Evolutionary conservation across 2,888 invertebrate species (phyloP), one percentile per base, ranked within the genome.

Genomic region (Melangyna quadrimaculata): DNA sequence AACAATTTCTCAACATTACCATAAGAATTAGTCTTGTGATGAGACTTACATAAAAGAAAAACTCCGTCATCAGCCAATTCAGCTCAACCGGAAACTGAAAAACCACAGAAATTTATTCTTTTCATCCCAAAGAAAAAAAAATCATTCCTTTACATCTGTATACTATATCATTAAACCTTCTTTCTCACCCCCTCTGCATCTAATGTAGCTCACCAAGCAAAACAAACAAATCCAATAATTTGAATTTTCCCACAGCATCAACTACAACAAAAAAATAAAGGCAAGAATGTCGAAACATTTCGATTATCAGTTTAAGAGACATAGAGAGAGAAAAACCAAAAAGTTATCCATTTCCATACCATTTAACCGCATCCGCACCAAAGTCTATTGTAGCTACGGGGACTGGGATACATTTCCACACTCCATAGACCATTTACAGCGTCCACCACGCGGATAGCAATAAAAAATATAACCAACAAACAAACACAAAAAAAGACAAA

Each of bases 331-430:
- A 40, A 22, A 55, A 29, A 43, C 57, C 65, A 48, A 40, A 59
- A 71, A 84, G 57, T 65, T 67, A 75, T 80, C 72, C 75, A 69
- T 84, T 84, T 84, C 84, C 84, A 84, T 84, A 48, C 75, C 84
- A 84, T 84, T 84, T 84, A 84, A 84, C 84, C 84, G 57, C 75
- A 80, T 61, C 84, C 84, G 63, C 69, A 75, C 72, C 61, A 72
- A 84, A 61, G 75, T 51, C 70, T 65, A 45, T 57, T 29, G n/a
- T 8, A 37, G 6, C 14, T 29, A 10, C 12, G 1, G 2, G 27
- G 3, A 35, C 0, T 10, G 8, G 63, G 63, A 65, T 63, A 55
- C 67, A 40, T 70, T 63, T 59, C 55, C 71, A 70, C 74, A 80
- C 80, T 81, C 75, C 63, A 63, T 80, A 63, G 83, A 53, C 79